Evolutionary conservation across 2,888 invertebrate species (phyloP), one percentile per base, ranked within the genome.

Genomic region (Drosophila pullipes): DNA sequence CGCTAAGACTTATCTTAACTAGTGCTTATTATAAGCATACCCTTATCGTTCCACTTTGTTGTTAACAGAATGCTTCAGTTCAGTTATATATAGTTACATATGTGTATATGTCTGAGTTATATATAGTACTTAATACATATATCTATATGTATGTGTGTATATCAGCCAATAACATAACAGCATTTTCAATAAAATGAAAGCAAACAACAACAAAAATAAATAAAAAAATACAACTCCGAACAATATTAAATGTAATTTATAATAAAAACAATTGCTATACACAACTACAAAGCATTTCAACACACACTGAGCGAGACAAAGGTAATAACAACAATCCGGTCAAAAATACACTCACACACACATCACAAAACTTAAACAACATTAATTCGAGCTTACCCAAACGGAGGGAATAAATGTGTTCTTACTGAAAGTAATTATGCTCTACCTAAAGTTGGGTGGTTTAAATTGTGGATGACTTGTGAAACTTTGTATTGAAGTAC

Each of bases 111-210:
- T 57, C 55, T 57, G 41, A 71, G 50, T 44, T 55, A 49, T 47
- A 49, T 67, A 47, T 61, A 76, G 62, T 69, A 64, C 9, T 74
- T 53, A 78, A 63, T 57, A 37, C 62, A 47, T 62, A 30, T 31
- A 4, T 31, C 16, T 41, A 58, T 44, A 33, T 50, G 13, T 69
- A 30, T 71, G 62, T 64, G 49, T 75, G 70, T 78, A 65, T 50
- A 67, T 70, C 50, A 63, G 68, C 52, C 68, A 53, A 64, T 64
- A 69, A 57, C 66, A 52, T 52, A 72, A 78, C 66, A 68, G 66
- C 78, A 76, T 83, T 81, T 87, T 81, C 70, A 89, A 85, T 79
- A 82, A 86, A 78, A 83, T 71, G 41, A 76, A 69, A 70, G 53
- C 65, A 53, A 61, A 65, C 78, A 49, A 73, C 69, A 76, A 55